These are phyloP conservation scores for Corbicula japonica DNA, from an alignment of 2,888 invertebrate species.

Conservation along the genomic window DNA sequence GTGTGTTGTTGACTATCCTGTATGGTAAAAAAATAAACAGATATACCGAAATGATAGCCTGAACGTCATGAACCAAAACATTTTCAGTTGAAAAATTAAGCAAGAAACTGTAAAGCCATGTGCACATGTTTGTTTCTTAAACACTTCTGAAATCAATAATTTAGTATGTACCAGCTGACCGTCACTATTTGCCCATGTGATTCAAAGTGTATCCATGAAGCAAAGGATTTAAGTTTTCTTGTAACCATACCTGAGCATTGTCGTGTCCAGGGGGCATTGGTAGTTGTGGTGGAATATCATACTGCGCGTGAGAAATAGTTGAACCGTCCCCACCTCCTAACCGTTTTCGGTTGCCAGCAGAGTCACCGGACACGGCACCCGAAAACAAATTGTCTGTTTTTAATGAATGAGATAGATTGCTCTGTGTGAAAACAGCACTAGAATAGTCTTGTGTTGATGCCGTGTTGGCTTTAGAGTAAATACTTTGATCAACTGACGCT, in stretches of 20 bases:
- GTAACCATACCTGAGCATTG: constrained; percentile 60
- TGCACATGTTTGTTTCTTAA: neutral
- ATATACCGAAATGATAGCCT: neutral
- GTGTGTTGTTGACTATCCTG: constrained; percentile 51
- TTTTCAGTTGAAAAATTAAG: no score
- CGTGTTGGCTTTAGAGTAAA: constrained; percentile 45
- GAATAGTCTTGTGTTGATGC: constrained; percentile 65
- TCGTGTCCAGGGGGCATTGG: constrained; percentile 78
- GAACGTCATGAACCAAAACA: no score
- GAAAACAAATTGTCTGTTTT: constrained; percentile 73
- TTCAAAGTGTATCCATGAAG: no score
- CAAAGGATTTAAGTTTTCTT: no score
- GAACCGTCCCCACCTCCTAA: constrained; percentile 70
- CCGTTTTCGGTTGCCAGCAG: constrained; percentile 52
- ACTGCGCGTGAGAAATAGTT: constrained; percentile 69
- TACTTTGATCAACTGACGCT: constrained; percentile 43
- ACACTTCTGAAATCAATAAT: neutral
- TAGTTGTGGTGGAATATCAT: constrained; percentile 79
- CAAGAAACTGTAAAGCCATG: neutral
- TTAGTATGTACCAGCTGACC: no score
- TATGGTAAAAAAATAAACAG: neutral
- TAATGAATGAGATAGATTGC: constrained; percentile 65
- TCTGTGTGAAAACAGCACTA: constrained; percentile 69
- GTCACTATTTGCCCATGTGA: no score
- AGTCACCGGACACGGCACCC: constrained; percentile 60